Percentiles rank a stretch among this genome's conserved stretches.
These are phyloP conservation scores for Leptura quadrifasciata DNA, from an alignment of 2,888 invertebrate species.

Conservation along the genomic window DNA sequence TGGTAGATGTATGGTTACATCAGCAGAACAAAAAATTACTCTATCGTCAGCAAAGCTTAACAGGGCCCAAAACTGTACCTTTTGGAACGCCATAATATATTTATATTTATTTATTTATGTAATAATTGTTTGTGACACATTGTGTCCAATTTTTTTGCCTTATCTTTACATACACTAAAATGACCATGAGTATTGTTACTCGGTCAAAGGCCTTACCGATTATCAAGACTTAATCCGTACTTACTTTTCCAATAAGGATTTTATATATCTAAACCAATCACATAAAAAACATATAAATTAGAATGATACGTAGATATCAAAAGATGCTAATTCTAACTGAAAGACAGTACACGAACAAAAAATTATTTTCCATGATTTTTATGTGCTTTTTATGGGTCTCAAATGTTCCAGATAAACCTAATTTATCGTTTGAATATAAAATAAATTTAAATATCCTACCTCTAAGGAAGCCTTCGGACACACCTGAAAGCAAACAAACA, in stretches of 20 bases:
- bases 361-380: not conserved
- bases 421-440: not conserved
- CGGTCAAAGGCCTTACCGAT: no score
- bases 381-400: not conserved
- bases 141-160: no score
- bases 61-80: no score
- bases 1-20: no score
- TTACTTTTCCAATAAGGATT: not conserved
- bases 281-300: not conserved
- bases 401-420: not conserved
- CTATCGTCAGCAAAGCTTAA: no score
- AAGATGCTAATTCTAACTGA: not conserved
- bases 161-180: no score
- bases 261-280: not conserved
- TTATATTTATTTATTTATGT: no score
- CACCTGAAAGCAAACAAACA: slow-evolving; percentile 1
- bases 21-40: no score
- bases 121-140: no score
- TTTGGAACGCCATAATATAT: no score
- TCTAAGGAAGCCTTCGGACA: not conserved
- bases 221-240: no score
- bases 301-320: not conserved
- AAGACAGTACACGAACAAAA: not conserved
- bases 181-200: no score
- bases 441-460: slow-evolving; percentile 3